Evolutionary conservation across 2,888 invertebrate genomes (phyloP).

Genomic region (Drosophila suboccidentalis): DNA sequence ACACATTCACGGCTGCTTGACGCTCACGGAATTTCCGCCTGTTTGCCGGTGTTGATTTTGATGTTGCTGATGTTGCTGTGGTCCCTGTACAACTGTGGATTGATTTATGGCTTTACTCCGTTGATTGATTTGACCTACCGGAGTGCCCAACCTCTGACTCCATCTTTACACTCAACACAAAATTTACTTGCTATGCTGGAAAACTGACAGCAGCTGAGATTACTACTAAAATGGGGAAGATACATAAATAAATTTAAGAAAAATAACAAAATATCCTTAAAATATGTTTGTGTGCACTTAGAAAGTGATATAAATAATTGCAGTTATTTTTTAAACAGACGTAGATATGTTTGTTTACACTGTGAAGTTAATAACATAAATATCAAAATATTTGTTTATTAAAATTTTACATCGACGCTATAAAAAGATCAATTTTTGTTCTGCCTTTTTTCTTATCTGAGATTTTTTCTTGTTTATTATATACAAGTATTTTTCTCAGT

Average conservation of each 20-base stretch:
- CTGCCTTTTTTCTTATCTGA: too few relatives aligned
- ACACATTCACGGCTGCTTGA: conserved; percentile 52
- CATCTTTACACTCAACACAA: neutral
- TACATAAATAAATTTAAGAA: too few relatives aligned
- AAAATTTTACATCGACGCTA: too few relatives aligned
- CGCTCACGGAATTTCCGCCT: conserved; percentile 67
- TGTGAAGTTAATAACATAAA: too few relatives aligned
- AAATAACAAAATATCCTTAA: neutral
- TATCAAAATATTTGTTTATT: too few relatives aligned
- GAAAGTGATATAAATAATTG: neutral
- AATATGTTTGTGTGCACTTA: neutral
- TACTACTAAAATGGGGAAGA: neutral
- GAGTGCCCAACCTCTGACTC: conserved; percentile 11
- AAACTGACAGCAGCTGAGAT: neutral
- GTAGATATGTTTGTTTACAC: too few relatives aligned
- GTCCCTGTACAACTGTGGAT: conserved; percentile 6
- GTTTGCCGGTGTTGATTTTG: conserved; percentile 10
- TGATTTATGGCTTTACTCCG: conserved; percentile 58
- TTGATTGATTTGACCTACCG: conserved; percentile 71
- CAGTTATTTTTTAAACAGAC: too few relatives aligned
- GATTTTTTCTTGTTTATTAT: too few relatives aligned
- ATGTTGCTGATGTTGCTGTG: conserved; percentile 2
- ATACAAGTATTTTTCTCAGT: conserved; percentile 21
- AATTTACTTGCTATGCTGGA: neutral
- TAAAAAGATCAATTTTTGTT: too few relatives aligned